These are phyloP conservation scores for Halisarca cf. caerulea DNA, from an alignment of 37 sponge, comb jelly and placozoan species.

Conservation along the genomic window DNA sequence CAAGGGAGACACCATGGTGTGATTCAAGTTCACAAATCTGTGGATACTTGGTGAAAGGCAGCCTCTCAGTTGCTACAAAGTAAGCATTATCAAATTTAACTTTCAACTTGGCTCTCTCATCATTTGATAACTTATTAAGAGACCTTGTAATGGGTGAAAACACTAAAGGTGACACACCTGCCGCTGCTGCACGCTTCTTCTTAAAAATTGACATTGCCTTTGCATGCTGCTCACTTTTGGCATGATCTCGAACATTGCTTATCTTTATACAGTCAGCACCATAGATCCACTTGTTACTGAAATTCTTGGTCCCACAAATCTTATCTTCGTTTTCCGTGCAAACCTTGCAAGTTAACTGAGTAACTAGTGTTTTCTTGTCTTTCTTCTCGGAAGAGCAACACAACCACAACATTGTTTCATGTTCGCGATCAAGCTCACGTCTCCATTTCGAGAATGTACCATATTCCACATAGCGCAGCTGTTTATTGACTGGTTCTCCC, in stretches of 20 bases:
- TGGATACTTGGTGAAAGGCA: conserved; percentile 41
- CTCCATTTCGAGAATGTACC: conserved; percentile 55
- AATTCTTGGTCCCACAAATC: conserved; percentile 36
- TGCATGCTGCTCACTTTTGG: conserved; percentile 42
- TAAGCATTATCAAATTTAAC: conserved; percentile 54
- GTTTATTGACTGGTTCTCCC: not conserved
- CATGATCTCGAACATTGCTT: conserved; percentile 61
- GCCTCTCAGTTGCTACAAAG: conserved; percentile 58
- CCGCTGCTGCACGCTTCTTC: conserved; percentile 33
- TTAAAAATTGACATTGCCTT: conserved; percentile 55
- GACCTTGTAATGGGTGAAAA: conserved; percentile 54
- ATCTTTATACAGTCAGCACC: conserved; percentile 43
- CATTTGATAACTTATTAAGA: conserved; percentile 35
- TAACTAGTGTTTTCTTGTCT: conserved; percentile 18
- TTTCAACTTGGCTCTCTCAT: conserved; percentile 37
- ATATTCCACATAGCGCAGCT: conserved; percentile 32
- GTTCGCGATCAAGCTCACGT: conserved; percentile 50
- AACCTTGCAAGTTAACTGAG: conserved; percentile 36
- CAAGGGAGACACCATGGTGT: conserved; percentile 56
- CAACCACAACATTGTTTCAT: conserved; percentile 53
- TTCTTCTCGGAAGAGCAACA: conserved; percentile 22
- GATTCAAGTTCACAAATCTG: conserved; percentile 49
- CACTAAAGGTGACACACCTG: conserved; percentile 31
- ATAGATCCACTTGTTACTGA: conserved; percentile 53
- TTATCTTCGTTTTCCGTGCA: conserved; percentile 27